A percentile compares a stretch with the other conserved stretches of the same genome.
Conservation (phyloP, 2,888 invertebrate species). For the Lissocephala sabroskyi region DNA sequence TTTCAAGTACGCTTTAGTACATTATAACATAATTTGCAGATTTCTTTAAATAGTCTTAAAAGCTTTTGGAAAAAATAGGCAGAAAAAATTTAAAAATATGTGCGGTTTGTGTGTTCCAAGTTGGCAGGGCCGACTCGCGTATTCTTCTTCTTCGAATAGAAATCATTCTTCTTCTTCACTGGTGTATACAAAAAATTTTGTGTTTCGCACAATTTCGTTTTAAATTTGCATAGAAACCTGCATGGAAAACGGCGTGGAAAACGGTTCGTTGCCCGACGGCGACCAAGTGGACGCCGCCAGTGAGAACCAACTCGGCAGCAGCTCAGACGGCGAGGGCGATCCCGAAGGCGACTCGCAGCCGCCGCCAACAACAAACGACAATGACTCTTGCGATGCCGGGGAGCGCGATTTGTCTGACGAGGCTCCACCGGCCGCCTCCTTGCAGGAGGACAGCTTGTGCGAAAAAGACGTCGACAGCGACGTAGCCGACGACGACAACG, state of each 20-base stretch:
- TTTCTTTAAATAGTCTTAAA: no score
- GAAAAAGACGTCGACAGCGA: conserved; percentile 75
- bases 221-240: conserved; percentile 16
- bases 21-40: no score
- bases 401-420: conserved; percentile 37
- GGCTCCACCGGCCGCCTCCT: conserved; percentile 19
- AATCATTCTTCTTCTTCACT: no score
- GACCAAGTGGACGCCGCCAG: conserved; percentile 39
- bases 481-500: conserved; percentile 75
- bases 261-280: conserved; percentile 52
- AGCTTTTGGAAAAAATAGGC: no score
- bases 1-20: no score
- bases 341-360: conserved; percentile 31
- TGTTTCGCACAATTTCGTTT: not conserved
- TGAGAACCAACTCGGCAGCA: conserved; percentile 45
- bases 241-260: conserved; percentile 61
- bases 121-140: no score
- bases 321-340: conserved; percentile 43
- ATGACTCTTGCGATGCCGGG: conserved; percentile 33
- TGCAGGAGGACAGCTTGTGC: conserved; percentile 46
- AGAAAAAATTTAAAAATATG: no score
- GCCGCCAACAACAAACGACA: conserved; percentile 44
- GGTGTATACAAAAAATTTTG: no score
- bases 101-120: no score
- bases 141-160: no score